Evolutionary conservation across 2,888 invertebrate genomes (phyloP), one percentile per base, ranked within the genome.

Genomic region (Oxystoma pomonae): DNA sequence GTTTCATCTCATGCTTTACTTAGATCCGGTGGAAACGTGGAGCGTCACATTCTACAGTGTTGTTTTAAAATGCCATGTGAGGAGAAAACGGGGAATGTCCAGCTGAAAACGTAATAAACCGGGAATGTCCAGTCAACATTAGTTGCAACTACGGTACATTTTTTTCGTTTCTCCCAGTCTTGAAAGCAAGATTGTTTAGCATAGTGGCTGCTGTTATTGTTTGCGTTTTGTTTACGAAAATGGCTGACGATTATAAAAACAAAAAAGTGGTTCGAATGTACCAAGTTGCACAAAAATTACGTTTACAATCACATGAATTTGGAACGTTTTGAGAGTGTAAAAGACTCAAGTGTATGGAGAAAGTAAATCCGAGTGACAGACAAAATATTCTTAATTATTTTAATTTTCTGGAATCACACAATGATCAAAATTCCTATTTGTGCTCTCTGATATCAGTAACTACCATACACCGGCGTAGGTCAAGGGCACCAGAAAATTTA

Each of bases 311-410:
- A 20, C 60, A 60, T 18, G 60, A 60, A 35, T 60, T 56, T 60
- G 56, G 55, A 56, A 56, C 35, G 56, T 60, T 55, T 53, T 60
- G 56, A 12, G 60, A 60, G 20, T 56, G 49, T 56, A 55, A 56
- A 56, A 60, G 60, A 55, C 60, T 60, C 17, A 55, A 55, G 16
- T 55, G 22, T 1, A 55, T 49, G 55, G 60, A 59, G 19, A 60
- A 60, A 60, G 60, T 60, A 16, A 55, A 60, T 58, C 53, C 57
- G n/a, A n/a, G n/a, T n/a, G n/a, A n/a, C n/a, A n/a, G n/a, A n/a
- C n/a, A n/a, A n/a, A n/a, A n/a, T n/a, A n/a, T n/a, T n/a, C n/a
- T n/a, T n/a, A n/a, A n/a, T n/a, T n/a, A n/a, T n/a, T n/a, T n/a
- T n/a, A n/a, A n/a, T n/a, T n/a, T n/a, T n/a, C n/a, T n/a, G n/a